Conservation (phyloP, 1,140 invertebrate species). For the Drosophila varians region DNA sequence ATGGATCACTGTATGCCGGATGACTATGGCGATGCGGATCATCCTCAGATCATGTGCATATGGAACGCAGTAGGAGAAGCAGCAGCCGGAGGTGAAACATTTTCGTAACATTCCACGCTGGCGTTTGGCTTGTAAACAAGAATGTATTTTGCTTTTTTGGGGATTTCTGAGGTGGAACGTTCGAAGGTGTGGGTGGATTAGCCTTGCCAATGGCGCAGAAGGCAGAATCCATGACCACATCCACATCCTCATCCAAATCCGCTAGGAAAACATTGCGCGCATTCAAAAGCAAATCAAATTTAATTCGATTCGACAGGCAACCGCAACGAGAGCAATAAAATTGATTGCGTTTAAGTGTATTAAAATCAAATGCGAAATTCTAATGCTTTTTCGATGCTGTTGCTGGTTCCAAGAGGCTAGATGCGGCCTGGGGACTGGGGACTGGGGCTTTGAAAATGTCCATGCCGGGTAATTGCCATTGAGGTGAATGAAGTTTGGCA, state of each 20-base stretch:
- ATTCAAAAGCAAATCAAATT: conserved; percentile 76
- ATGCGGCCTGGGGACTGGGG: background rate
- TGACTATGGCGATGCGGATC: conserved; percentile 32
- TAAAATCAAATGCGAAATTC: conserved; percentile 72
- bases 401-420: background rate
- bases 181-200: conserved; percentile 4
- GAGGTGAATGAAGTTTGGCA: conserved; percentile 67
- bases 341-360: conserved; percentile 79
- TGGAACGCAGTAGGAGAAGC: conserved; percentile 44
- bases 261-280: conserved; percentile 30
- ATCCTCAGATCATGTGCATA: conserved; percentile 62
- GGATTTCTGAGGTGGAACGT: conserved; percentile 28
- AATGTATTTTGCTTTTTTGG: conserved; percentile 23
- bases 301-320: conserved; percentile 75
- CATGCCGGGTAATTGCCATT: conserved; percentile 59
- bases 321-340: conserved; percentile 78
- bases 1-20: conserved; percentile 23
- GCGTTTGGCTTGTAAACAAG: conserved; percentile 66
- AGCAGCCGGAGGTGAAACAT: conserved; percentile 22
- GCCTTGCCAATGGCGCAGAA: conserved; percentile 52
- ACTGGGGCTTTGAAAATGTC: conserved; percentile 50
- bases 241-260: conserved; percentile 1
- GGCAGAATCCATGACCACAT: conserved; percentile 42
- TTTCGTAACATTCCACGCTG: conserved; percentile 71
- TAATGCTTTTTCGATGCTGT: background rate